Percentiles rank a stretch among this genome's conserved stretches.
Conservation (phyloP, 2,888 invertebrate genomes). For the Phytoseiulus persimilis region DNA sequence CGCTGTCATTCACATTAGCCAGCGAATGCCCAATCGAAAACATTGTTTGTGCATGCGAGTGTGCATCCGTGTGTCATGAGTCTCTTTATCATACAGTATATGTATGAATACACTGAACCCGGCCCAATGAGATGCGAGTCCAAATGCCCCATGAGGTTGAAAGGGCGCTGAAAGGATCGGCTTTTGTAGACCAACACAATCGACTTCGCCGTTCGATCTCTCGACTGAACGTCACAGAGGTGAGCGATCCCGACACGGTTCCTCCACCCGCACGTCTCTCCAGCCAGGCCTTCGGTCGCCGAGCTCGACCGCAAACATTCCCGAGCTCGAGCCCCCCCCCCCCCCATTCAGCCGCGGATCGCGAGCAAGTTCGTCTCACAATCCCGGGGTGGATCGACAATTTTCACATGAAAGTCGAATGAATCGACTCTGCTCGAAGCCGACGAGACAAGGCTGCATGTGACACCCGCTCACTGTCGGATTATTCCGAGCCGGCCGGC, state of each 20-base stretch:
- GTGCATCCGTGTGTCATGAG: not conserved
- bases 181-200: not conserved
- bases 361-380: not conserved
- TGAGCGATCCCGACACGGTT: not conserved
- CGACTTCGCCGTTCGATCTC: not conserved
- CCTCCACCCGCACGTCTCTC: not conserved
- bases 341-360: not conserved
- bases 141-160: not conserved
- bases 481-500: not conserved
- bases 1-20: not conserved
- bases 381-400: not conserved
- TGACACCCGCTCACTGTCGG: not conserved
- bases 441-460: not conserved
- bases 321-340: too few relatives aligned
- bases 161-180: not conserved
- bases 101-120: not conserved
- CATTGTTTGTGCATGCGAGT: not conserved
- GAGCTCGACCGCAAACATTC: too few relatives aligned
- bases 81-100: not conserved
- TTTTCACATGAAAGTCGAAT: not conserved
- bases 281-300: not conserved
- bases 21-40: not conserved
- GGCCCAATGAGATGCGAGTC: not conserved
- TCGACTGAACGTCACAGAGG: not conserved
- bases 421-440: not conserved